Evolutionary conservation across 2,797 vertebrate genomes (phyloP).

Genomic region (Sebastes melanostomus): DNA sequence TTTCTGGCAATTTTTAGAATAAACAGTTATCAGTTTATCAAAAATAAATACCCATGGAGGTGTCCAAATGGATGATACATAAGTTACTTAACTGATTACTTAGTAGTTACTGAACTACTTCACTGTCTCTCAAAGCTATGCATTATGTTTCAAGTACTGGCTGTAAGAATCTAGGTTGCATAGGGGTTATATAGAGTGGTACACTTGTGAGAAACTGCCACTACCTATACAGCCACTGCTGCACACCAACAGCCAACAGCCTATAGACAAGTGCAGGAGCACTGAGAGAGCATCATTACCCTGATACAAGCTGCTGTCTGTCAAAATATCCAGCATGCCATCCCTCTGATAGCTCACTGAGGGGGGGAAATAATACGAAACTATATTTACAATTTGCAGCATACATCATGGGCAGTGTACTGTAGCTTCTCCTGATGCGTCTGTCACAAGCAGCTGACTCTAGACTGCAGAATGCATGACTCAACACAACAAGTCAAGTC

Average conservation of each 20-base stretch:
- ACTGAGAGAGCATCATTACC: constrained; percentile 42
- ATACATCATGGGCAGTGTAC: constrained; percentile 6
- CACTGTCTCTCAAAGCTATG: not conserved
- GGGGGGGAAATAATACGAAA: not conserved
- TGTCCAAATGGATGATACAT: not conserved
- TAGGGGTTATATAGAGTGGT: not conserved
- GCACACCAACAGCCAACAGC: constrained; percentile 34
- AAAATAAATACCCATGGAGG: not conserved
- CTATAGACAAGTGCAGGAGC: constrained; percentile 34
- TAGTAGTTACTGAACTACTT: too few species aligned
- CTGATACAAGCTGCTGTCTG: constrained; percentile 38
- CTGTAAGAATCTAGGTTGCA: not conserved
- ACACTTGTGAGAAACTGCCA: not conserved
- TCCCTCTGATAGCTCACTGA: constrained; percentile 39
- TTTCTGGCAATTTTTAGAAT: not conserved
- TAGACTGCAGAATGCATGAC: constrained; percentile 25
- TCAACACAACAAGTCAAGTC: constrained; percentile 31
- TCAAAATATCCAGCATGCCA: constrained; percentile 34
- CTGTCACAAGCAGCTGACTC: constrained; percentile 36
- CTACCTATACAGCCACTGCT: not conserved
- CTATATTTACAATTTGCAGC: constrained; percentile 34
- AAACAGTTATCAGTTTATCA: not conserved
- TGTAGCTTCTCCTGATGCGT: constrained; percentile 13
- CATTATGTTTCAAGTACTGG: not conserved
- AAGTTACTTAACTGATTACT: not conserved